A percentile compares a stretch with the other conserved stretches of the same genome.
phyloP scores from a whole-genome alignment of 2,797 vertebrate genomes.

The Carcharodon carcharias region DNA sequence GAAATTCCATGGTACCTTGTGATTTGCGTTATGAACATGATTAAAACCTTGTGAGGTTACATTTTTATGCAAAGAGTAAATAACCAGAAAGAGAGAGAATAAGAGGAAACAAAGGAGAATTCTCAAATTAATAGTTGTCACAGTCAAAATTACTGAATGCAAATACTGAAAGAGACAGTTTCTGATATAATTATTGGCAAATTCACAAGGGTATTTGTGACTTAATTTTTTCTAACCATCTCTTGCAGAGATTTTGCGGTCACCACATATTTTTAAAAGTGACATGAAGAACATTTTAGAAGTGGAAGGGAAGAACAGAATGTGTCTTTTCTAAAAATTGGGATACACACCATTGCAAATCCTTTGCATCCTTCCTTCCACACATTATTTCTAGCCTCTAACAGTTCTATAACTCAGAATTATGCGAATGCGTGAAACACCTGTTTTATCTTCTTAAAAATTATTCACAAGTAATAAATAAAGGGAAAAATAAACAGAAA shows the following conservation, averaged over 20 bases:
- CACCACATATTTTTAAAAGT: not conserved
- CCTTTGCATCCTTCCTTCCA: not conserved
- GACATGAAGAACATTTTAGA: no score
- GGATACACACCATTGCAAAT: not conserved
- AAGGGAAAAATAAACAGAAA: not conserved
- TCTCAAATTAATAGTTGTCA: not conserved
- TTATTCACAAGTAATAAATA: not conserved
- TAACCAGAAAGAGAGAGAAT: not conserved
- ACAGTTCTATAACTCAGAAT: not conserved
- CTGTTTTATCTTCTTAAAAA: not conserved
- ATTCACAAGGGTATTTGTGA: not conserved
- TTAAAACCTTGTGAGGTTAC: conserved; percentile 36
- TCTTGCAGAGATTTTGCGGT: not conserved
- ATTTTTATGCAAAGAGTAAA: conserved; percentile 18
- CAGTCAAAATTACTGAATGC: not conserved
- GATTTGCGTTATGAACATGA: conserved; percentile 32
- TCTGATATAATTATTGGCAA: not conserved
- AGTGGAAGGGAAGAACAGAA: not conserved
- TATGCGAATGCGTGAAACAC: not conserved
- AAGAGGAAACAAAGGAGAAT: not conserved
- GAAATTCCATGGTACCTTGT: conserved; percentile 36
- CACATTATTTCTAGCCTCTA: not conserved
- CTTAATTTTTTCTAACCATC: not conserved
- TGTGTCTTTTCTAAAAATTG: not conserved
- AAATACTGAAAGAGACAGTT: not conserved